These are phyloP conservation scores for Bujurquina vittata DNA, from an alignment of 2,113 vertebrate genomes.

Conservation along the genomic window DNA sequence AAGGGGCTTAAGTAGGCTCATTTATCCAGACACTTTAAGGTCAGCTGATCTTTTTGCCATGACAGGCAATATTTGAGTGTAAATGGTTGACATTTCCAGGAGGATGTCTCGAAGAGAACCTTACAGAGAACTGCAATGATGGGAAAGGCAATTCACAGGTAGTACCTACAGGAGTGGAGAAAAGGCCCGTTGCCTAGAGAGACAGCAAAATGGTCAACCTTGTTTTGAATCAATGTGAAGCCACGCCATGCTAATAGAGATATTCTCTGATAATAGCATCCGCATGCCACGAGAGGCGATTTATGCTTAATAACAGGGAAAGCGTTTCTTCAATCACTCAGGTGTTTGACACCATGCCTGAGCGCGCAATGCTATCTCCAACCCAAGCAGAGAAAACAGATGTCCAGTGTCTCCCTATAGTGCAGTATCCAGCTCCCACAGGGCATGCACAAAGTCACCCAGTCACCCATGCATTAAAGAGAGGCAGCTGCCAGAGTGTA, in stretches of 20 bases:
- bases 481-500: conserved; percentile 71
- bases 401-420: conserved; percentile 53
- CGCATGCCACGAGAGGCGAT: conserved; percentile 23
- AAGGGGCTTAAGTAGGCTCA: conserved; percentile 61
- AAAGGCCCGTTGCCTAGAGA: conserved; percentile 36
- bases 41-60: conserved; percentile 62
- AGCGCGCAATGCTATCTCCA: conserved; percentile 58
- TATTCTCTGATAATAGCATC: conserved; percentile 36
- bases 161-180: conserved; percentile 16
- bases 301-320: conserved; percentile 50
- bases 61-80: conserved; percentile 68
- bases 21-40: conserved; percentile 70
- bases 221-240: conserved; percentile 58
- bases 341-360: conserved; percentile 60
- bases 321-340: conserved; percentile 51
- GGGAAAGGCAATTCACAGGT: conserved; percentile 62
- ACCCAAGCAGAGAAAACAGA: conserved; percentile 59
- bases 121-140: conserved; percentile 29
- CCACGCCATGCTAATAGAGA: conserved; percentile 51
- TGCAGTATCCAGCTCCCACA: conserved; percentile 39
- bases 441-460: conserved; percentile 51
- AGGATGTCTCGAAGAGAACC: conserved; percentile 53
- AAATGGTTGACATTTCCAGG: conserved; percentile 78
- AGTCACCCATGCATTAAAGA: conserved; percentile 67
- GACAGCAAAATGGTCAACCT: conserved; percentile 46